phyloP scores from a whole-genome alignment of 2,797 vertebrate species.

The Dipus sagitta region DNA sequence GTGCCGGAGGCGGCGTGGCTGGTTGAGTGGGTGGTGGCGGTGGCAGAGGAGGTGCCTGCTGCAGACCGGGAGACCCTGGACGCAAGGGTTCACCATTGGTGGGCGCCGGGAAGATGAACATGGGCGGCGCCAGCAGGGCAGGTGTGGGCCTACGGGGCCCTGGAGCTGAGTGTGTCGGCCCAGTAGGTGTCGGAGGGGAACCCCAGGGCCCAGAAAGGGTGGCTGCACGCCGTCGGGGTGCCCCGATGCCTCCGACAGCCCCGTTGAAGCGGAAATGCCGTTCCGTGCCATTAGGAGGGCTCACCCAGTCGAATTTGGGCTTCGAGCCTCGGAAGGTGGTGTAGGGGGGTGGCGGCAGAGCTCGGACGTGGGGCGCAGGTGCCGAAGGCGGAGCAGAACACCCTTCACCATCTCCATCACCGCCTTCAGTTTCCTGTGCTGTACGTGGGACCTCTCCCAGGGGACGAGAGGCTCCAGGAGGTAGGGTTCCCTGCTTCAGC shows the following conservation, averaged over 20 bases:
- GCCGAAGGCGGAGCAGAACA: conserved; percentile 1
- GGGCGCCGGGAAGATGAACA: conserved; percentile 76
- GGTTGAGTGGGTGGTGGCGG: conserved; percentile 59
- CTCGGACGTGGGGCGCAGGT: conserved; percentile 37
- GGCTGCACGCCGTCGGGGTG: conserved; percentile 50
- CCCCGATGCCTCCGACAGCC: conserved; percentile 55
- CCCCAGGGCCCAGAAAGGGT: conserved; percentile 71
- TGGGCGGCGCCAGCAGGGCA: conserved; percentile 54
- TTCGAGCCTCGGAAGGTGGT: conserved; percentile 73
- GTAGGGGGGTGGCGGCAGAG: conserved; percentile 65
- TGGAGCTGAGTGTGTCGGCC: not conserved
- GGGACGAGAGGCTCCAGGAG: conserved; percentile 46
- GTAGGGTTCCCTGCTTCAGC: conserved; percentile 80
- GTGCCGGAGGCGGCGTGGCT: not conserved
- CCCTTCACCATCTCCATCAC: conserved; percentile 75
- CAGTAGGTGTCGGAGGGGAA: conserved; percentile 15
- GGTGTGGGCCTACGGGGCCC: conserved; percentile 41
- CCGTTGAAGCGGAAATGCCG: conserved; percentile 78
- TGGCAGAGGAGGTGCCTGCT: not conserved
- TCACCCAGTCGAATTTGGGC: conserved; percentile 81
- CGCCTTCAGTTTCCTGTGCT: conserved; percentile 67
- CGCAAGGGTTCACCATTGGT: conserved; percentile 58
- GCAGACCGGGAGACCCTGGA: not conserved
- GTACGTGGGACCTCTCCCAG: conserved; percentile 11
- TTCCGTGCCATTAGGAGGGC: conserved; percentile 65